phyloP scores from a whole-genome alignment of 2,797 vertebrate species.

The Eremophila alpestris region DNA sequence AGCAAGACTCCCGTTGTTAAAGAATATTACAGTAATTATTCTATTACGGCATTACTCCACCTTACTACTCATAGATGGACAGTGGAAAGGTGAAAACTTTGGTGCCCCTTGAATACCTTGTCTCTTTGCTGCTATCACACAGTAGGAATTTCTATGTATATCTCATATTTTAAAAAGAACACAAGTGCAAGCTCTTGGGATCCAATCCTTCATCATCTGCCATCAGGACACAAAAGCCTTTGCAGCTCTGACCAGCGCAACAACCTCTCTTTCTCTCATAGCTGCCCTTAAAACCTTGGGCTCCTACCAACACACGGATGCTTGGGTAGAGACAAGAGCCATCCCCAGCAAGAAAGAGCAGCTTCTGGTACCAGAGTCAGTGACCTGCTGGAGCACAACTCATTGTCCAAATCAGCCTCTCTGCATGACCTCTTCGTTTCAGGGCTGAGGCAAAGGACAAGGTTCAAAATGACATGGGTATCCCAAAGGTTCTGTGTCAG shows the following conservation, averaged over 20 bases:
- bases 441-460: neutral
- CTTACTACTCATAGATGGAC: neutral
- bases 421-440: neutral
- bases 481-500: neutral
- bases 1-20: neutral
- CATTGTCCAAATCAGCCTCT: neutral
- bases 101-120: accelerated
- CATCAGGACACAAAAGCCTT: neutral
- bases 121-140: neutral
- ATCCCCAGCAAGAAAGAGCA: neutral
- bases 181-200: neutral
- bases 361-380: neutral
- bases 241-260: neutral
- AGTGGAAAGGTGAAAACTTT: neutral
- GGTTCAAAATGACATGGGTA: neutral
- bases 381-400: neutral
- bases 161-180: neutral
- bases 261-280: neutral
- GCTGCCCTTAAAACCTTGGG: neutral
- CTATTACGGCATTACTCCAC: neutral
- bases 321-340: accelerated
- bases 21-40: neutral
- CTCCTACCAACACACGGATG: neutral
- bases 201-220: neutral
- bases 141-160: neutral